Conservation (phyloP, 1,140 invertebrate genomes). For the Antheraea mylitta region DNA sequence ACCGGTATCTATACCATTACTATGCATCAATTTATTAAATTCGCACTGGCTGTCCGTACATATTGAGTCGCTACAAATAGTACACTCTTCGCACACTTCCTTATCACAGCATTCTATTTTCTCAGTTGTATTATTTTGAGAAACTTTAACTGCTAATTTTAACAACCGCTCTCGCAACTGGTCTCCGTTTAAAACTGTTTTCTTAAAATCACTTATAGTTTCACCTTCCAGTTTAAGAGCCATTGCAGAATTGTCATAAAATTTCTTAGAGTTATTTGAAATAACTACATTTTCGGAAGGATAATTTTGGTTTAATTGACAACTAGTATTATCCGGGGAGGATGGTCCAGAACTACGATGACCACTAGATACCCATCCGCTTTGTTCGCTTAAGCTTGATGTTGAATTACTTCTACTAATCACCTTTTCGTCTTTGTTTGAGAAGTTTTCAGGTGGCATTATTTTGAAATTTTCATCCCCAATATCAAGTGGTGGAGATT, state of each 20-base stretch:
- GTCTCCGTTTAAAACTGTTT: slow-evolving; percentile 80
- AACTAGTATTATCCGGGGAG: slow-evolving; percentile 77
- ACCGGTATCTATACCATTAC: slow-evolving; percentile 65
- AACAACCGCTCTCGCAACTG: slow-evolving; percentile 80
- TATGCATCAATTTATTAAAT: slow-evolving; percentile 72
- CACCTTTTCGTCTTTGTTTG: slow-evolving; percentile 65
- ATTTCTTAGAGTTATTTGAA: slow-evolving; percentile 53
- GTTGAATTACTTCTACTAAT: slow-evolving; percentile 80
- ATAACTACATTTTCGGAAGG: slow-evolving; percentile 34
- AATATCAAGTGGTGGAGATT: slow-evolving; percentile 75
- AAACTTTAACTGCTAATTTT: slow-evolving; percentile 78
- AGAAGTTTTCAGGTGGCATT: slow-evolving; percentile 72
- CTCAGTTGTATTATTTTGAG: slow-evolving; percentile 65
- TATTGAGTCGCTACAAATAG: slow-evolving; percentile 73
- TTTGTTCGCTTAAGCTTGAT: slow-evolving; percentile 87
- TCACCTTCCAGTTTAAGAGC: slow-evolving; percentile 49
- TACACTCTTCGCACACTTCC: slow-evolving; percentile 73
- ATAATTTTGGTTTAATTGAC: slow-evolving; percentile 71
- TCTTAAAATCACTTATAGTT: slow-evolving; percentile 67
- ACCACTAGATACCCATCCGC: slow-evolving; percentile 87
- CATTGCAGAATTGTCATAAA: slow-evolving; percentile 41
- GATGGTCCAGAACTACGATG: slow-evolving; percentile 79
- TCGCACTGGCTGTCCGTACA: slow-evolving; percentile 74
- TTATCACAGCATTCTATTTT: slow-evolving; percentile 77
- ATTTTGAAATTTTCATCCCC: slow-evolving; percentile 77